Evolutionary conservation across 2,888 invertebrate species (phyloP).

Genomic region (Cerastis leucographa): DNA sequence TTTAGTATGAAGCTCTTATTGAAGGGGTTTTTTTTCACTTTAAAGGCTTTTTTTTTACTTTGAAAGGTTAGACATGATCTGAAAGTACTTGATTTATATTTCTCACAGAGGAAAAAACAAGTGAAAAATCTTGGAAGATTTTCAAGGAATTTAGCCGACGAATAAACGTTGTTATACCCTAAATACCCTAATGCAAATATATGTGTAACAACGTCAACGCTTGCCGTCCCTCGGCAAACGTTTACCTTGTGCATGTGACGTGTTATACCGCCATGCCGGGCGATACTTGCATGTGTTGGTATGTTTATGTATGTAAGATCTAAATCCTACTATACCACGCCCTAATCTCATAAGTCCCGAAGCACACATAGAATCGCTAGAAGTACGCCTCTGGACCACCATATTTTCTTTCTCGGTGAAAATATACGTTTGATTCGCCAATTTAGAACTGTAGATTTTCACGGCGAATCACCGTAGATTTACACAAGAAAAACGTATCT

Average conservation of each 20-base stretch:
- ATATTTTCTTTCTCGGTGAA: not conserved
- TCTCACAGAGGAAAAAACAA: not conserved
- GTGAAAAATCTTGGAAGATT: not conserved
- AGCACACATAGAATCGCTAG: not conserved
- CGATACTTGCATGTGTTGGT: not conserved
- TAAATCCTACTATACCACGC: not conserved
- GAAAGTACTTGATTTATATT: constrained; percentile 46
- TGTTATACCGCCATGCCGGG: not conserved
- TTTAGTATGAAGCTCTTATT: constrained; percentile 61
- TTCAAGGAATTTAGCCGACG: not conserved
- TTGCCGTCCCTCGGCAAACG: not conserved
- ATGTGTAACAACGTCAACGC: not conserved
- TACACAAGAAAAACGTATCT: not conserved
- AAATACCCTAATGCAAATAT: not conserved
- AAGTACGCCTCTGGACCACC: no score
- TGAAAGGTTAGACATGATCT: constrained; percentile 40
- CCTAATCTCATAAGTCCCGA: not conserved
- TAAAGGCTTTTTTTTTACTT: constrained; percentile 62
- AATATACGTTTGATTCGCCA: not conserved
- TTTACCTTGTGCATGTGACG: not conserved
- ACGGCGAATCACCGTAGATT: not conserved
- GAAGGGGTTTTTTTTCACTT: constrained; percentile 60
- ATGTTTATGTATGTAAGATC: not conserved
- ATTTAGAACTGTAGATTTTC: not conserved
- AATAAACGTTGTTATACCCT: not conserved